A percentile compares a stretch with the other conserved stretches of the same genome.
Evolutionary conservation across 1,140 invertebrate species (phyloP).

Genomic region (Stratiolaelaps scimitus): DNA sequence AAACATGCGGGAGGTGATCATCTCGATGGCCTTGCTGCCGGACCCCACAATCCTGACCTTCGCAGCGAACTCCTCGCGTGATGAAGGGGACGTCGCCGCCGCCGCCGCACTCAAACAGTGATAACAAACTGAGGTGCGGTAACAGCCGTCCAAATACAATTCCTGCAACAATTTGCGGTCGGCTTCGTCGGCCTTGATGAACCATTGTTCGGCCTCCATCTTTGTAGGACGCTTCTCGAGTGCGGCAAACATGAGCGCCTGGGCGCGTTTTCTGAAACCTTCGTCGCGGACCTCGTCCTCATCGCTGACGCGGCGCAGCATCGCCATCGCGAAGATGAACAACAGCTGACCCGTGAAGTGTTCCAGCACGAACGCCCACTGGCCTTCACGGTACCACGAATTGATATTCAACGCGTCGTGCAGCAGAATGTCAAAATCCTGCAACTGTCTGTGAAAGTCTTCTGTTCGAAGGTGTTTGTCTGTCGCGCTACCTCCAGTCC

Average conservation of each 20-base stretch:
- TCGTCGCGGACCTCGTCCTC: conserved; percentile 7
- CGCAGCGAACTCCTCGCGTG: background rate
- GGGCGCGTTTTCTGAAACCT: background rate
- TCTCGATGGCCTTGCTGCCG: background rate
- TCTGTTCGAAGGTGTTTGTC: background rate
- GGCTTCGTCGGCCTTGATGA: background rate
- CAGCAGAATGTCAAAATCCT: conserved; percentile 1
- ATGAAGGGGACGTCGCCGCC: background rate
- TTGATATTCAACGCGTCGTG: conserved; percentile 5
- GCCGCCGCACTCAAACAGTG: background rate
- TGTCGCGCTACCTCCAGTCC: background rate
- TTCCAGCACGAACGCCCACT: conserved; percentile 1
- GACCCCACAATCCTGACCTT: background rate
- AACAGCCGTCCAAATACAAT: conserved; percentile 13
- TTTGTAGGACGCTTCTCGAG: conserved; percentile 7
- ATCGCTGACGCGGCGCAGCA: conserved; percentile 3
- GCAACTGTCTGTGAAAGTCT: background rate
- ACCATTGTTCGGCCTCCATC: background rate
- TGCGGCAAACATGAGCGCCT: conserved; percentile 18
- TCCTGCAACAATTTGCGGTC: background rate
- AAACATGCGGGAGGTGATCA: conserved; percentile 4
- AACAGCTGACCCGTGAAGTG: conserved; percentile 26
- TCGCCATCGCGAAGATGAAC: conserved; percentile 10
- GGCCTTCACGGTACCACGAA: conserved; percentile 15
- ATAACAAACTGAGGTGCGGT: background rate